Evolutionary conservation across 92 coral and sea anemone genomes (phyloP), one percentile per base, ranked within the genome.

Genomic region (Heteractis magnifica): DNA sequence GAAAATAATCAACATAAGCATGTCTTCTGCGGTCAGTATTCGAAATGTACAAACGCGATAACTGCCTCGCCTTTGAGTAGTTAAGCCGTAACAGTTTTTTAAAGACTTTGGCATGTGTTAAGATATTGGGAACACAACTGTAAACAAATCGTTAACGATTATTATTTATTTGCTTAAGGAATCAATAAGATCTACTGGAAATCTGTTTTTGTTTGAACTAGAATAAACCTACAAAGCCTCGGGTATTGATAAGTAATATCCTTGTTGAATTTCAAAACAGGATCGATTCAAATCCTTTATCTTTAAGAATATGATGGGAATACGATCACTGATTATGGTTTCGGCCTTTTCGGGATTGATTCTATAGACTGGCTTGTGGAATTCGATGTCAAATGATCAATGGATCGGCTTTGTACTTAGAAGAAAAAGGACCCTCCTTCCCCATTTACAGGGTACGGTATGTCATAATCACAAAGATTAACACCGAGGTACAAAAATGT

Each of bases 391-490:
- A 68, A 23, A 62, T 62, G 73, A 4, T 26, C 10, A 65, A 68
- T 23, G 16, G 4, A 16, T 68, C 23, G 10, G 7, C 73, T 68
- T 68, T 68, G 44, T 8, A 5, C 10, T 64, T 64, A 5, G 71
- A 64, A 64, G 53, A 81, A 68, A 55, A 51, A 12, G 4, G 3
- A 2, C 23, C 51, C 84, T 51, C 84, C 84, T 49, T 74, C 68
- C 44, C 34, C 65, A 23, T 68, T 70, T 48, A 51, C 49, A 68
- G 14, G 15, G 21, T 21, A 10, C 18, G 70, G 52, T 49, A 56
- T 77, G 84, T 81, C 84, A 81, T 81, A 68, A 71, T 81, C 77
- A 52, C 65, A 51, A 50, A 81, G 84, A 70, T 81, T 81, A 81
- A 10, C 83, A 59, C 49, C 65, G 12, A 44, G 56, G 21, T 9